These are phyloP conservation scores for Pampusana beccarii DNA, from an alignment of 2,113 vertebrate genomes.

Conservation along the genomic window DNA sequence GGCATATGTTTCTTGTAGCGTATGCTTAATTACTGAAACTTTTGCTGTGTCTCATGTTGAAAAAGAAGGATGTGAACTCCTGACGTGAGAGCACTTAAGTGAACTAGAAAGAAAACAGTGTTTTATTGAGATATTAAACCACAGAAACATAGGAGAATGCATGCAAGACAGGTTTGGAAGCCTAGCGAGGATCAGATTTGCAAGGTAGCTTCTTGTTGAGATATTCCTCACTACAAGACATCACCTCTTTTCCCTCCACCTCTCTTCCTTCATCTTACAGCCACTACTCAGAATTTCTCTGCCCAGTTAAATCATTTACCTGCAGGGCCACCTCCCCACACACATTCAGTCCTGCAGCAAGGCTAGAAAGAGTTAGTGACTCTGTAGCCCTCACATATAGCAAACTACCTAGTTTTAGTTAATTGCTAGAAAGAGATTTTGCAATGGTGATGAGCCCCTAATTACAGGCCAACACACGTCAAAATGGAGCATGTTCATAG, in stretches of 20 bases:
- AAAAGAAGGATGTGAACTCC: neutral
- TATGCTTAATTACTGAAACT: neutral
- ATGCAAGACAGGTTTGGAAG: neutral
- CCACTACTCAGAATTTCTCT: neutral
- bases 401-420: neutral
- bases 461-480: neutral
- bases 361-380: neutral
- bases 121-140: neutral
- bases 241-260: neutral
- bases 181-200: neutral
- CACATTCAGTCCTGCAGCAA: neutral
- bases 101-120: neutral
- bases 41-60: neutral
- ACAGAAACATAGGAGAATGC: neutral
- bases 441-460: neutral
- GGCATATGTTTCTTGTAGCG: neutral
- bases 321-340: neutral
- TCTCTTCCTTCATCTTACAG: neutral
- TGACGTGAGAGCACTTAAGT: neutral
- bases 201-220: neutral
- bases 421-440: neutral
- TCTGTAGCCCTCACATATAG: neutral
- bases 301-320: neutral
- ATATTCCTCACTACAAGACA: neutral
- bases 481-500: neutral